phyloP scores from a whole-genome alignment of 1,140 invertebrate species.

The Stratiolaelaps scimitus region DNA sequence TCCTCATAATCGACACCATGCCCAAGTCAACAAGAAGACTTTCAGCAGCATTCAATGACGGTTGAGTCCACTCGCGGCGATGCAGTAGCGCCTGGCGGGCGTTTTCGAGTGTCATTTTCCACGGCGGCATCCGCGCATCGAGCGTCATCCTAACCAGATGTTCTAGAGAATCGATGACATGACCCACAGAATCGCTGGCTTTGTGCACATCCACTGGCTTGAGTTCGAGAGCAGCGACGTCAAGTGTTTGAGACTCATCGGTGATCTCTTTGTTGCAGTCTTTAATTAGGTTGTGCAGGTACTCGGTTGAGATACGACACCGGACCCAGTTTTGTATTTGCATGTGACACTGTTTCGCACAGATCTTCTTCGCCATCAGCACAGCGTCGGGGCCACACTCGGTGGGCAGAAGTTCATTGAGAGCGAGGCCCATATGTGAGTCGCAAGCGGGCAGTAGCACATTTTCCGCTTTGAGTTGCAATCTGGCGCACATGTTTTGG shows the following conservation, averaged over 20 bases:
- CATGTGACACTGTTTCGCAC: slow-evolving; percentile 21
- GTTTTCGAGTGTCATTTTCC: neutral
- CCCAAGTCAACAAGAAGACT: slow-evolving; percentile 17
- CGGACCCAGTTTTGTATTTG: slow-evolving; percentile 10
- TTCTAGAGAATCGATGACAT: slow-evolving; percentile 15
- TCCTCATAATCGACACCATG: neutral
- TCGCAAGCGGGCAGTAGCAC: slow-evolving; percentile 2
- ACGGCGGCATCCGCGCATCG: neutral
- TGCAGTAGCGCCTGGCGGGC: neutral
- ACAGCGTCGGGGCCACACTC: slow-evolving; percentile 2
- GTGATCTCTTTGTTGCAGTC: neutral
- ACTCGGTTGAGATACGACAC: slow-evolving; percentile 6
- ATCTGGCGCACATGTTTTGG: slow-evolving; percentile 5
- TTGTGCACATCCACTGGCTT: neutral
- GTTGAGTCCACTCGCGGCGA: neutral
- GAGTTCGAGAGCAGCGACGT: neutral
- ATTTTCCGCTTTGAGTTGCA: slow-evolving; percentile 13
- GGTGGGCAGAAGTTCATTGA: neutral
- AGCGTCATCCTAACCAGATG: neutral
- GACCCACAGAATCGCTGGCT: neutral
- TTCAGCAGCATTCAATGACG: neutral
- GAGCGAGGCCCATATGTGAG: neutral
- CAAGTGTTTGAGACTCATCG: neutral
- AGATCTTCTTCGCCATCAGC: slow-evolving; percentile 16
- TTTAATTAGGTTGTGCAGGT: slow-evolving; percentile 10